Evolutionary conservation across 2,113 vertebrate genomes (phyloP).

Genomic region (Leucopsar rothschildi): DNA sequence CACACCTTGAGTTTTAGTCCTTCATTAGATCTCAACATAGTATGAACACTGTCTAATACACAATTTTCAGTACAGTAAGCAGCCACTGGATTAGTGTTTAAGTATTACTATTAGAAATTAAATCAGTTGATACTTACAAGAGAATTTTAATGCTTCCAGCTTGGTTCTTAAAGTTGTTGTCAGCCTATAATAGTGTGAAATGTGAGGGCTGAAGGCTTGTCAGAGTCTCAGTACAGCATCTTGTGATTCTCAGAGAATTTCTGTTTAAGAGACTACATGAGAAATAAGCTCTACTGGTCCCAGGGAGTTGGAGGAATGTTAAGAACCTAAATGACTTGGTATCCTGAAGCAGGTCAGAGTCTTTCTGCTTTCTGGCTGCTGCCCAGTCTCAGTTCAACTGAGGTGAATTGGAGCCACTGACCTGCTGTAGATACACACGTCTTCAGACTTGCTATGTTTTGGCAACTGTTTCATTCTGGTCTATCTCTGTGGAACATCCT

Average conservation of each 20-base stretch:
- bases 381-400: conserved; percentile 10
- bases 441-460: neutral
- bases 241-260: neutral
- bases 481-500: conserved; percentile 46
- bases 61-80: neutral
- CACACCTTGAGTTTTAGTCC: neutral
- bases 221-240: neutral
- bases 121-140: neutral
- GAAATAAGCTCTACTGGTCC: neutral
- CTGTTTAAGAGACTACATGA: neutral
- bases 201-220: neutral
- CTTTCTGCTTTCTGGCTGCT: neutral
- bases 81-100: neutral
- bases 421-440: neutral
- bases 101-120: neutral
- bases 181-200: neutral
- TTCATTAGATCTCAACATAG: accelerated
- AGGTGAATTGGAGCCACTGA: conserved; percentile 6
- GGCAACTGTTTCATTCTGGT: neutral
- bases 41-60: neutral
- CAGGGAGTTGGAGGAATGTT: neutral
- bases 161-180: neutral
- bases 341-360: neutral
- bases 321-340: neutral
- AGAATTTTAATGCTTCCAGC: neutral